These are phyloP conservation scores for Pantelozetes paolii DNA, from an alignment of 2,888 invertebrate species.

Conservation along the genomic window DNA sequence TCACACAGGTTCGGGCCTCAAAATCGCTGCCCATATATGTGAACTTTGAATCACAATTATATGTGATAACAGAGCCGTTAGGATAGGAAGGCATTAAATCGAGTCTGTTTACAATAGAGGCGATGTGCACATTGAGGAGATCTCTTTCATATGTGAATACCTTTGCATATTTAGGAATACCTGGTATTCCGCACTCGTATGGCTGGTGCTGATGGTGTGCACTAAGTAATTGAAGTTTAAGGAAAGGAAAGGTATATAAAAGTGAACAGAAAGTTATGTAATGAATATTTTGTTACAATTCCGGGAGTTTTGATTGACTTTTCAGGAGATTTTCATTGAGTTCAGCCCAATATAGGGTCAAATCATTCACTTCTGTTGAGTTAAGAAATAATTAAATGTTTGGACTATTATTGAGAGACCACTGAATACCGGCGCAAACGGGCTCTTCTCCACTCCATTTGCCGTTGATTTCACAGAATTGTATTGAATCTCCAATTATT, in stretches of 20 bases:
- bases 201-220: background rate
- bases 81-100: background rate
- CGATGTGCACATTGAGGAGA: background rate
- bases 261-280: background rate
- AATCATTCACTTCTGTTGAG: background rate
- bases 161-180: background rate
- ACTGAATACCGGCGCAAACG: background rate
- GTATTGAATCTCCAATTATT: background rate
- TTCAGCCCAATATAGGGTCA: constrained; percentile 12
- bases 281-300: background rate
- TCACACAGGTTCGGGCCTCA: background rate
- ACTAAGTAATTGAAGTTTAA: background rate
- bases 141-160: background rate
- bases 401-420: too few relatives aligned
- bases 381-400: background rate
- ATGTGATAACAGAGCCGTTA: background rate
- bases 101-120: background rate
- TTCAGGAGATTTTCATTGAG: background rate
- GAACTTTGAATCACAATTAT: background rate
- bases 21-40: constrained; percentile 5
- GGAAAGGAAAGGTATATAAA: too few relatives aligned
- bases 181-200: background rate
- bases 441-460: constrained; percentile 1
- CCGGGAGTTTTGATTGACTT: background rate
- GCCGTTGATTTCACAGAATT: background rate